These are phyloP conservation scores for Junonia oenone DNA, from an alignment of 2,888 invertebrate species.

Conservation along the genomic window DNA sequence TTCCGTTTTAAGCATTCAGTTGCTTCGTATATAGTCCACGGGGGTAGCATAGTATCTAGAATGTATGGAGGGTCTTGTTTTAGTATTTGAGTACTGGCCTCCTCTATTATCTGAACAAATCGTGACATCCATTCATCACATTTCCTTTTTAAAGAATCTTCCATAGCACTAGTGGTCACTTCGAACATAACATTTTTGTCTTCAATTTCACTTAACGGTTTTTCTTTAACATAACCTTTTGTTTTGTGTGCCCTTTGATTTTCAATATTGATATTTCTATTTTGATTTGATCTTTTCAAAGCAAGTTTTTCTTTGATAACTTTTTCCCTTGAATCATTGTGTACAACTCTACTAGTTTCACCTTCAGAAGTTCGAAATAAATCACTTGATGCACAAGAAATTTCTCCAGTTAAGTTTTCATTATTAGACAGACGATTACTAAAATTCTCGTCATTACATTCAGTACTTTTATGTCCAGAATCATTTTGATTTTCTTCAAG, in stretches of 20 bases:
- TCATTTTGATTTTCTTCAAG: not conserved
- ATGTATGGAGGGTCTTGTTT: slow-evolving; percentile 39
- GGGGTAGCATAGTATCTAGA: slow-evolving; percentile 43
- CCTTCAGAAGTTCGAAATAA: not conserved
- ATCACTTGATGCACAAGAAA: not conserved
- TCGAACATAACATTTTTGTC: slow-evolving; percentile 44
- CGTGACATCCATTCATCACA: slow-evolving; percentile 62
- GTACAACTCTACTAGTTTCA: not conserved
- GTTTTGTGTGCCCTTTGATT: not conserved
- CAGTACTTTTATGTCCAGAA: too few relatives aligned
- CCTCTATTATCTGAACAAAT: slow-evolving; percentile 67
- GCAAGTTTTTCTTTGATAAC: not conserved
- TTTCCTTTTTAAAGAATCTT: slow-evolving; percentile 45
- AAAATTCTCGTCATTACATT: too few relatives aligned
- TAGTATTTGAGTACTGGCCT: slow-evolving; percentile 51
- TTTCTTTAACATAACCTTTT: not conserved
- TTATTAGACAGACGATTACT: not conserved
- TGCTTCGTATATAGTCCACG: slow-evolving; percentile 59
- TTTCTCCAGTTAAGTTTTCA: not conserved
- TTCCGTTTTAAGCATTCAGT: slow-evolving; percentile 49
- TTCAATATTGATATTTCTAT: not conserved
- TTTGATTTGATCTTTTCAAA: not conserved
- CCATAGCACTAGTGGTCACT: slow-evolving; percentile 45
- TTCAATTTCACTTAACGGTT: not conserved
- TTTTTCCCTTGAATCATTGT: not conserved